phyloP scores from a whole-genome alignment of 2,888 invertebrate genomes.

The Epinotia nisella region DNA sequence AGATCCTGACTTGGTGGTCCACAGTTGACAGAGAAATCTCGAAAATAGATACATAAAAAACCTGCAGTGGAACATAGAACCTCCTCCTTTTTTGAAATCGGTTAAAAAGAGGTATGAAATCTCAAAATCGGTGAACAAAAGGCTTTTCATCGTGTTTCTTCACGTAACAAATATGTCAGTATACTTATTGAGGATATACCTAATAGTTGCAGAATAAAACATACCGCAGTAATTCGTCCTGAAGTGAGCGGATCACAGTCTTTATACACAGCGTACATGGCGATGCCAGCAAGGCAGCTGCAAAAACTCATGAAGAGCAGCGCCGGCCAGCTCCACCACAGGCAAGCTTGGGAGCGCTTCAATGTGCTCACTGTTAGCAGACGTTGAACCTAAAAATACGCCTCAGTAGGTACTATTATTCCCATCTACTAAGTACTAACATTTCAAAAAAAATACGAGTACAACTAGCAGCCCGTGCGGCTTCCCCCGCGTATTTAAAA shows the following conservation, averaged over 20 bases:
- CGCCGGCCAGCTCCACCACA: conserved; percentile 94
- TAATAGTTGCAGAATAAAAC: conserved; percentile 44
- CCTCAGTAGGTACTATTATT: not conserved
- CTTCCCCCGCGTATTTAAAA: too few species aligned
- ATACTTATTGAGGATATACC: not conserved
- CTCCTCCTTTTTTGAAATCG: too few species aligned
- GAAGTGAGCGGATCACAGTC: conserved; percentile 91
- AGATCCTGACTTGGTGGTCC: too few species aligned
- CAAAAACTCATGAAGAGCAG: conserved; percentile 88
- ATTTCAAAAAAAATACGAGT: too few species aligned
- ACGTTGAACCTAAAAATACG: conserved; percentile 85
- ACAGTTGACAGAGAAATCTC: too few species aligned
- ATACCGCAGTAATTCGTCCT: conserved; percentile 85
- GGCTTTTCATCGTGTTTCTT: too few species aligned
- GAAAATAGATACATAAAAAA: too few species aligned
- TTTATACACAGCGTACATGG: conserved; percentile 93
- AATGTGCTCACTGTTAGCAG: conserved; percentile 89
- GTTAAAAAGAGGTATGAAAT: not conserved
- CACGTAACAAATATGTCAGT: too few species aligned
- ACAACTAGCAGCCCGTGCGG: too few species aligned
- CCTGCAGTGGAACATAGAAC: too few species aligned
- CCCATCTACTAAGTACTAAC: not conserved
- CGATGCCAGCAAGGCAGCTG: conserved; percentile 91
- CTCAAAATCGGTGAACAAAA: not conserved
- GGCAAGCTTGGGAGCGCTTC: conserved; percentile 87